Conservation (phyloP, 2,797 vertebrate species). For the Chrysocyon brachyurus region DNA sequence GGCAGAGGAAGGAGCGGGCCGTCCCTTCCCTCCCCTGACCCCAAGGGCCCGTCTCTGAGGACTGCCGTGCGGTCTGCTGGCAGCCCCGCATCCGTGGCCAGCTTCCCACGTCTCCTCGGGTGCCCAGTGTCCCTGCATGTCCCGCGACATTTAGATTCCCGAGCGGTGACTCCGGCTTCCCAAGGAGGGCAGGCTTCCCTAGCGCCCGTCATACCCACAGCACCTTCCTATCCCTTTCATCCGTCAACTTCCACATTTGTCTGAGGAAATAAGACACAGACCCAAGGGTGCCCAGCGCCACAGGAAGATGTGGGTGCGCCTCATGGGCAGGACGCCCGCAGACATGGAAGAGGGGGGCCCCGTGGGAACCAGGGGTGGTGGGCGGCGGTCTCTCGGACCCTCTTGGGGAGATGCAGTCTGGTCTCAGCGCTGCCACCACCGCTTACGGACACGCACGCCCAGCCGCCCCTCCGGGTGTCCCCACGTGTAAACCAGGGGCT, state of each 20-base stretch:
- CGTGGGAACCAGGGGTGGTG: not conserved
- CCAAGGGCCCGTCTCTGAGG: not conserved
- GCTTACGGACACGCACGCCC: not conserved
- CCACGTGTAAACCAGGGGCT: not conserved
- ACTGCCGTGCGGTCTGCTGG: fast-evolving
- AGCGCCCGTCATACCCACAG: not conserved
- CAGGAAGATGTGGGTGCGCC: not conserved
- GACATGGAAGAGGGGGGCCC: not conserved
- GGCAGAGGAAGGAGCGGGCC: constrained; percentile 63
- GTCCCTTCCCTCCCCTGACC: constrained; percentile 47
- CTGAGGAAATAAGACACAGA: not conserved
- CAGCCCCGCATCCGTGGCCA: fast-evolving
- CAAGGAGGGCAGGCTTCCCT: not conserved
- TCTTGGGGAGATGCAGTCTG: not conserved
- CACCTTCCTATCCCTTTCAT: not conserved
- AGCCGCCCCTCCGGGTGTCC: not conserved
- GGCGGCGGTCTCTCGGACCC: not conserved
- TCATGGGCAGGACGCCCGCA: too few species aligned
- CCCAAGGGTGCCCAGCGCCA: not conserved
- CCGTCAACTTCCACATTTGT: not conserved
- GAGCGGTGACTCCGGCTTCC: not conserved
- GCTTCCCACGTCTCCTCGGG: not conserved
- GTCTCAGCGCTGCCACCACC: not conserved
- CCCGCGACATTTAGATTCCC: fast-evolving
- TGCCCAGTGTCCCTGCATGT: not conserved